Evolutionary conservation across 37 sponge, comb jelly and placozoan species (phyloP).

Genomic region (Diacarnus erythraeanus): DNA sequence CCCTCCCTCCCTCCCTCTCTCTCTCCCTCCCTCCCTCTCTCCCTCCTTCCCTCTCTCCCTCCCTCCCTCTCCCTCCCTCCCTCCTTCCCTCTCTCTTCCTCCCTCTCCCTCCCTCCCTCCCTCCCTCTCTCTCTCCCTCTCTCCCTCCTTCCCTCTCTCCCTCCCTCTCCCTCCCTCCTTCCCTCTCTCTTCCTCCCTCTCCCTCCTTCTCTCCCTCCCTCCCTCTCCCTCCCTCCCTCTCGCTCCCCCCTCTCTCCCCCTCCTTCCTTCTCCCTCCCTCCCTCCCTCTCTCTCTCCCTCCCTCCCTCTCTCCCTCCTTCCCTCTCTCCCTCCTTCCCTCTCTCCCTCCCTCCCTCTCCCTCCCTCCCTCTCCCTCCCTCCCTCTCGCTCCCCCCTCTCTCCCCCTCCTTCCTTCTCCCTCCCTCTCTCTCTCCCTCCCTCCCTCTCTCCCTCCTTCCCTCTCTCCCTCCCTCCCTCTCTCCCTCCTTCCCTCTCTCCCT

Average conservation of each 20-base stretch:
- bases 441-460: slow-evolving; percentile 44
- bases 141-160: no score
- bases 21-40: no score
- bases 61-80: no score
- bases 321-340: slow-evolving; percentile 21
- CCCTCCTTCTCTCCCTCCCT: neutral
- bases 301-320: slow-evolving; percentile 38
- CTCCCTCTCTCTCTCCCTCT: no score
- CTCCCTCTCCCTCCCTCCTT: no score
- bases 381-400: slow-evolving; percentile 38
- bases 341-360: slow-evolving; percentile 36
- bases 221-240: neutral
- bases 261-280: slow-evolving; percentile 9
- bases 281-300: slow-evolving; percentile 27
- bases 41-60: no score
- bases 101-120: no score
- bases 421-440: slow-evolving; percentile 26
- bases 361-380: slow-evolving; percentile 28
- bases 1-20: no score
- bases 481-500: slow-evolving; percentile 37
- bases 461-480: slow-evolving; percentile 54
- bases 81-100: no score
- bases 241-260: neutral
- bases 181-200: no score
- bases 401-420: slow-evolving; percentile 33